Evolutionary conservation across 2,888 invertebrate genomes (phyloP), one percentile per base, ranked within the genome.

Genomic region (Amphiduros pacificus): DNA sequence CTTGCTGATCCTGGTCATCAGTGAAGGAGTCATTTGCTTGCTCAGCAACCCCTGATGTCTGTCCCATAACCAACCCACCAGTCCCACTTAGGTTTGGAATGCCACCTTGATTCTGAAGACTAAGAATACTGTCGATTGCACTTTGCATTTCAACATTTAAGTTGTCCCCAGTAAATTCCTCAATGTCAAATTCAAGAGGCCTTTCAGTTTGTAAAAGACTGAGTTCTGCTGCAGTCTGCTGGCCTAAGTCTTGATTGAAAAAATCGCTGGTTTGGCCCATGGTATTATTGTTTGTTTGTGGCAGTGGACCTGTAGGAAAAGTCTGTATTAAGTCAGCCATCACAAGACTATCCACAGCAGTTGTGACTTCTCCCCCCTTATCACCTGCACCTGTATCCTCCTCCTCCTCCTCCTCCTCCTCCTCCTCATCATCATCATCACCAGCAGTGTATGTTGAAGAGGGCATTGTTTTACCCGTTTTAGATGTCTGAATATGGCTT

Each of bases 111-210:
- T 52, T 36, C 53, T 59, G 59, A 28, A 59, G 44, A 32, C 59
- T 59, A 1, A 59, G 41, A 24, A 59, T 59, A 36, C 59, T 59
- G 52, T 59, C 53, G 26, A 59, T 59, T 9, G 59, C 59, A 53
- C 59, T 59, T 50, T 59, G 40, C 28, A 59, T 41, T 32, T 59
- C 59, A 2, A 28, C 28, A n/a, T 59, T 59, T 27, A 53, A 24
- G 2, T 53, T 53, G 31, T 53, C n/a, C 9, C 32, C 31, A 3
- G 2, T 3, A 11, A 17, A 17, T 3, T 26, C 32, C 6, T 4
- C n/a, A n/a, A n/a, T n/a, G n/a, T n/a, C n/a, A n/a, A n/a, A n/a
- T n/a, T n/a, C n/a, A n/a, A n/a, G n/a, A n/a, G n/a, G n/a, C n/a
- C n/a, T n/a, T n/a, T n/a, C n/a, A n/a, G n/a, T n/a, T n/a, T n/a